Evolutionary conservation across 2,113 vertebrate species (phyloP).

Genomic region (Budorcas taxicolor): DNA sequence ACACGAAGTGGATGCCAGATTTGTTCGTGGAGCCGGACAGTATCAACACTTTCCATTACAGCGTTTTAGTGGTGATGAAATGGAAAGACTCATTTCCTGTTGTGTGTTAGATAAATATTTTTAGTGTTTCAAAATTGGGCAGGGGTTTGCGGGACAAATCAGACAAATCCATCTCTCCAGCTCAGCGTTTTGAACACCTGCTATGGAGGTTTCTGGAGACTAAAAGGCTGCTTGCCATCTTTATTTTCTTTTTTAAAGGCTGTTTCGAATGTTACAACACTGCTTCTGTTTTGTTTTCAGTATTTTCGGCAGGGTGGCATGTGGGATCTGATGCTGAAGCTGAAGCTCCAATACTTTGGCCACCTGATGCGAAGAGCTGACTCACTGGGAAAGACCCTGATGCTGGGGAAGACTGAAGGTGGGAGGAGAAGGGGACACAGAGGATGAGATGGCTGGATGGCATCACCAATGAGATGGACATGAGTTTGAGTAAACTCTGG

Average conservation of each 20-base stretch:
- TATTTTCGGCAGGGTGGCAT: background rate
- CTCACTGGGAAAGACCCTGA: background rate
- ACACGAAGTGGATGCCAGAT: background rate
- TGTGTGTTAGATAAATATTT: background rate
- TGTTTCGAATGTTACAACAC: background rate
- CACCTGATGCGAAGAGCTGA: background rate
- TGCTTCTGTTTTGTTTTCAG: background rate
- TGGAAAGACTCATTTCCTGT: background rate
- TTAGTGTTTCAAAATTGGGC: background rate
- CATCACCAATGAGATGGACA: background rate
- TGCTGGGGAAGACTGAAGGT: background rate
- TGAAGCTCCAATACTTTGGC: background rate
- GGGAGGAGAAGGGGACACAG: background rate
- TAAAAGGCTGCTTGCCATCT: background rate
- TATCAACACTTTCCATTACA: background rate
- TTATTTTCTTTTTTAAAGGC: background rate
- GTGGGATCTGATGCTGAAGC: background rate
- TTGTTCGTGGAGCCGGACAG: background rate
- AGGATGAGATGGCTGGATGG: background rate
- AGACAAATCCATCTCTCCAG: background rate
- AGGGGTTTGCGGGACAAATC: rapidly evolving
- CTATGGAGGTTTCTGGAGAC: background rate
- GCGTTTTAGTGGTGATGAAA: background rate
- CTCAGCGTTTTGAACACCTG: background rate
- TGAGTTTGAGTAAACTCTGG: background rate